These are phyloP conservation scores for Toxotes lorentzi DNA, from an alignment of 2,797 vertebrate genomes.

Conservation along the genomic window DNA sequence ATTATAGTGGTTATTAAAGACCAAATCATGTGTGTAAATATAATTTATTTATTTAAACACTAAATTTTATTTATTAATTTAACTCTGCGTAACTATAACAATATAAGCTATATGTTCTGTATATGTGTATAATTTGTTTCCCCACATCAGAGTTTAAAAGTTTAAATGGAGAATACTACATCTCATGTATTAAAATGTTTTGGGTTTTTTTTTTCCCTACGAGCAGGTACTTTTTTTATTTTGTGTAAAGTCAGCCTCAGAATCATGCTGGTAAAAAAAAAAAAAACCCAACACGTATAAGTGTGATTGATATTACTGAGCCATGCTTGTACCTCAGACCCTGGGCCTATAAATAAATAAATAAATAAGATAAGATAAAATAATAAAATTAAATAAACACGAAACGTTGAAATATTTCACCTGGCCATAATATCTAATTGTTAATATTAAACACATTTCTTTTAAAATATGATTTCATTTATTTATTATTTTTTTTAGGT, in stretches of 20 bases:
- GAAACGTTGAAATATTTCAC: no score
- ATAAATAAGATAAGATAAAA: no score
- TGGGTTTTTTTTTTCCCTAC: neutral
- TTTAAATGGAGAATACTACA: neutral
- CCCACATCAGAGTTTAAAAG: no score
- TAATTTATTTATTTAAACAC: neutral
- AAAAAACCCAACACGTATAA: neutral
- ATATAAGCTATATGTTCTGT: neutral
- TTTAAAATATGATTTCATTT: neutral
- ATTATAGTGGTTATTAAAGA: neutral
- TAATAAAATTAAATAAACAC: no score
- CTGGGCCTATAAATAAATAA: no score
- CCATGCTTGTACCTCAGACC: no score
- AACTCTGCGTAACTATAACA: neutral
- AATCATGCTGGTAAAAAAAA: no score
- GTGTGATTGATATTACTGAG: no score
- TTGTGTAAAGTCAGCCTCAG: neutral
- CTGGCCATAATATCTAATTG: neutral
- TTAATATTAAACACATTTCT: neutral
- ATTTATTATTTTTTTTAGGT: neutral
- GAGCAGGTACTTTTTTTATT: neutral
- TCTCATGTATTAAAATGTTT: neutral
- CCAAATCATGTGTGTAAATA: neutral
- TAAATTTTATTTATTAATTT: neutral
- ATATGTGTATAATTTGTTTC: neutral